phyloP scores from a whole-genome alignment of 1,140 invertebrate genomes.

The Pararge aegeria region DNA sequence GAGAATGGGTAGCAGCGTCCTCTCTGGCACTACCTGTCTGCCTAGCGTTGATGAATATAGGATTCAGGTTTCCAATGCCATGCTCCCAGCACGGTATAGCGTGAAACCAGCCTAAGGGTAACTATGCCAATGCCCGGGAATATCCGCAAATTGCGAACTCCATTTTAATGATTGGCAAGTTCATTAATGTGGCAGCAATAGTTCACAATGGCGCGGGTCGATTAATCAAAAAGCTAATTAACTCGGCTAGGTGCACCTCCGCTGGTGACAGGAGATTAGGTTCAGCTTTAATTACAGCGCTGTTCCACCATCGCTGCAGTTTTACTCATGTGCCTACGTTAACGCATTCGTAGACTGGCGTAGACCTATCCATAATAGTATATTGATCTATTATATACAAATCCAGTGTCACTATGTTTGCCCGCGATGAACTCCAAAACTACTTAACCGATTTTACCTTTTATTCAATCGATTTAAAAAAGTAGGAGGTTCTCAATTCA shows the following conservation, averaged over 20 bases:
- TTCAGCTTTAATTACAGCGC: conserved; percentile 62
- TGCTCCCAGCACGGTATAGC: too few relatives aligned
- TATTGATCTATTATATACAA: too few relatives aligned
- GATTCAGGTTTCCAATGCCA: too few relatives aligned
- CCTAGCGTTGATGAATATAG: too few relatives aligned
- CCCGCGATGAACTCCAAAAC: too few relatives aligned
- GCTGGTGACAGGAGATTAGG: conserved; percentile 63
- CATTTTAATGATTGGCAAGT: conserved; percentile 14
- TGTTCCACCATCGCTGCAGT: conserved; percentile 11
- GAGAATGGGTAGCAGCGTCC: too few relatives aligned
- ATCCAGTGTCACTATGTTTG: too few relatives aligned
- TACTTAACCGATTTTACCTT: too few relatives aligned
- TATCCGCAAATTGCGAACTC: not conserved
- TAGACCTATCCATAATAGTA: not conserved
- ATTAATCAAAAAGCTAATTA: conserved; percentile 70
- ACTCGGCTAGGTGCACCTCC: conserved; percentile 44
- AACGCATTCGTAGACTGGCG: not conserved
- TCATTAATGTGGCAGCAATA: conserved; percentile 15
- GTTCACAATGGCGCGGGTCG: conserved; percentile 21
- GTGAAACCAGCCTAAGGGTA: not conserved
- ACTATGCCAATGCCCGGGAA: not conserved
- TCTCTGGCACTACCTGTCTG: too few relatives aligned
- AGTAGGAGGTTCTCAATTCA: too few relatives aligned
- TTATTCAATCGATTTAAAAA: too few relatives aligned
- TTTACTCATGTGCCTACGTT: conserved; percentile 8